Conservation (phyloP, 2,113 vertebrate species). For the Ptychochromis oligacanthus region DNA sequence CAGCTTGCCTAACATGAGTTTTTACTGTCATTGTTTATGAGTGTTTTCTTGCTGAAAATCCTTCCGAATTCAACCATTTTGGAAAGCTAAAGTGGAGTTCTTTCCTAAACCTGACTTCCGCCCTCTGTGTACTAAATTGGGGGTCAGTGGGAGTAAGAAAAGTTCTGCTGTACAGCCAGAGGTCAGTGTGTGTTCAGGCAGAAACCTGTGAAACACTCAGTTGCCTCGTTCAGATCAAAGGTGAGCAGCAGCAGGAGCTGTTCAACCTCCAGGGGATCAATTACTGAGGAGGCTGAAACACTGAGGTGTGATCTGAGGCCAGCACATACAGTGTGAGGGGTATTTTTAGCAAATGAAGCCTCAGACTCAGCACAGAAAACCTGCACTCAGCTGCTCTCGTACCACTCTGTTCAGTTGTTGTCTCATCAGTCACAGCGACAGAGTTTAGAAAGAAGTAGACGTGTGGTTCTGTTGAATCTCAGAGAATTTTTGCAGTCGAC, state of each 20-base stretch:
- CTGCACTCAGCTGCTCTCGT: background rate
- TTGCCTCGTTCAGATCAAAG: conserved; percentile 8
- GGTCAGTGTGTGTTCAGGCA: background rate
- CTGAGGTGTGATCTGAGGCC: background rate
- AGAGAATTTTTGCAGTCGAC: background rate
- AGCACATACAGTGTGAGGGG: background rate
- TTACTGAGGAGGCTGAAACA: conserved; percentile 20
- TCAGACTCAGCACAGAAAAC: background rate
- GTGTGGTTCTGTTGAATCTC: background rate
- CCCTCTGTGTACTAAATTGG: background rate
- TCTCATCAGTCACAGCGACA: background rate
- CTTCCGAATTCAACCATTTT: too few relatives aligned
- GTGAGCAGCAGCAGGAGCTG: conserved; percentile 4
- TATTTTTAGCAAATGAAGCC: background rate
- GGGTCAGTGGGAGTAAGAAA: background rate
- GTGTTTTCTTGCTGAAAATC: too few relatives aligned
- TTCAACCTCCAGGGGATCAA: conserved; percentile 4
- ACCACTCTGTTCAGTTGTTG: background rate
- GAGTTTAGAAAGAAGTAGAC: background rate
- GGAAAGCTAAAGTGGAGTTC: too few relatives aligned
- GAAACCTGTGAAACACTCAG: background rate
- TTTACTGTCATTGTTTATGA: too few relatives aligned
- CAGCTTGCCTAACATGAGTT: too few relatives aligned
- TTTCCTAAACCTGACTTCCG: background rate
- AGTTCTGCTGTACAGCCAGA: background rate